phyloP scores from a whole-genome alignment of 2,888 invertebrate species.

The Polydrusus cervinus region DNA sequence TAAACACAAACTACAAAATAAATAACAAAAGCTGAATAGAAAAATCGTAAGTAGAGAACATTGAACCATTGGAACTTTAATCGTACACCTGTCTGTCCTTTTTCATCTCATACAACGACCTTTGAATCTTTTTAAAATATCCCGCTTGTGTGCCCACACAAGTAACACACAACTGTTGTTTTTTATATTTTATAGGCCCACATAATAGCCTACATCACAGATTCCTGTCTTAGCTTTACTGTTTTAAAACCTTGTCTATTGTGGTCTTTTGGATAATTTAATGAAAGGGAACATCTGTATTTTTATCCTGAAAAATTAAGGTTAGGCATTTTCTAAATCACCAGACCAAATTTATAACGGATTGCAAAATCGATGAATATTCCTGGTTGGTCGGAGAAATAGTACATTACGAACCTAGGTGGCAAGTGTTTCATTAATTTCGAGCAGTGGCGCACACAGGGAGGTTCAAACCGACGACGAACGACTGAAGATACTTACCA shows the following conservation, averaged over 20 bases:
- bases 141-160: constrained; percentile 28
- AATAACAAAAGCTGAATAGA: constrained; percentile 5
- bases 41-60: constrained; percentile 11
- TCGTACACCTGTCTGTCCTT: constrained; percentile 31
- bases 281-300: neutral
- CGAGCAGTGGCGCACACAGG: no score
- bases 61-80: constrained; percentile 28
- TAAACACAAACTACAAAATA: neutral
- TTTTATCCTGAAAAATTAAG: no score
- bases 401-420: no score
- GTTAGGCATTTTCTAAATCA: no score
- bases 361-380: no score
- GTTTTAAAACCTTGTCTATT: constrained; percentile 11
- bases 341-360: no score
- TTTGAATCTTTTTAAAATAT: constrained; percentile 30
- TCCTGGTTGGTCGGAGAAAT: no score
- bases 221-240: constrained; percentile 10
- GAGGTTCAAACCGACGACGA: no score
- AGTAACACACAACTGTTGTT: constrained; percentile 21
- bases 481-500: no score
- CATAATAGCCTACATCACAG: constrained; percentile 24
- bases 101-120: constrained; percentile 31
- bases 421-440: no score
- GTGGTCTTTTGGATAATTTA: neutral
- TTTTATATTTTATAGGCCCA: constrained; percentile 19